Evolutionary conservation across 2,113 vertebrate genomes (phyloP).

Genomic region (Tupaia tana): DNA sequence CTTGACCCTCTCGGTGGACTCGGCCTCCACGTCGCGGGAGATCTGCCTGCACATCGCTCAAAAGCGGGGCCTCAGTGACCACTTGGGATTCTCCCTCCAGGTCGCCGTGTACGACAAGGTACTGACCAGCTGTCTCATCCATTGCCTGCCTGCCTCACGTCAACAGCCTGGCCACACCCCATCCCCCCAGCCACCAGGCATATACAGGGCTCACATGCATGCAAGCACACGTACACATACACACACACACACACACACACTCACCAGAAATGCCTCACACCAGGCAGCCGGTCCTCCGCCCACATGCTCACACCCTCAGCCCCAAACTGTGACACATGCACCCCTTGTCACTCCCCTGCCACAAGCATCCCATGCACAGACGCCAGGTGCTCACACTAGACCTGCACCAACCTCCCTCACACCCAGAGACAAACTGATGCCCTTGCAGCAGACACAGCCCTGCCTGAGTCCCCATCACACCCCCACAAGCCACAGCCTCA

Average conservation of each 20-base stretch:
- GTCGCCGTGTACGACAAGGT: conserved; percentile 96
- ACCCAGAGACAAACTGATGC: neutral
- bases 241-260: neutral
- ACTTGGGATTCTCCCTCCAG: conserved; percentile 96
- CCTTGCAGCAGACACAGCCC: neutral
- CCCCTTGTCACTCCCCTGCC: neutral
- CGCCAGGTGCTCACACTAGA: neutral
- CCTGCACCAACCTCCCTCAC: neutral
- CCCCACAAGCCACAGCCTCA: rapidly evolving
- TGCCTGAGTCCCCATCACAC: neutral
- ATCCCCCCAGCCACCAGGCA: neutral
- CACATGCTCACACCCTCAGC: neutral
- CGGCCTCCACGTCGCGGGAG: conserved; percentile 94
- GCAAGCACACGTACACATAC: too few relatives aligned
- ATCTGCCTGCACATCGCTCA: conserved; percentile 91
- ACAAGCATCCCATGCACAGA: neutral
- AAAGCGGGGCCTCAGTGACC: conserved; percentile 90
- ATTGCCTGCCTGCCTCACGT: rapidly evolving
- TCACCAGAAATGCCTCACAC: too few relatives aligned
- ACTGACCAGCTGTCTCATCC: neutral
- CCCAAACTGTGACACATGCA: neutral
- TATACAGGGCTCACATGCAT: neutral
- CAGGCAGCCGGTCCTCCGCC: neutral
- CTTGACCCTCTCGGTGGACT: conserved; percentile 91
- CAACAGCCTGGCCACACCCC: neutral